These are phyloP conservation scores for Habroteleia sp. DNA, from an alignment of 2,888 invertebrate species.

Conservation along the genomic window DNA sequence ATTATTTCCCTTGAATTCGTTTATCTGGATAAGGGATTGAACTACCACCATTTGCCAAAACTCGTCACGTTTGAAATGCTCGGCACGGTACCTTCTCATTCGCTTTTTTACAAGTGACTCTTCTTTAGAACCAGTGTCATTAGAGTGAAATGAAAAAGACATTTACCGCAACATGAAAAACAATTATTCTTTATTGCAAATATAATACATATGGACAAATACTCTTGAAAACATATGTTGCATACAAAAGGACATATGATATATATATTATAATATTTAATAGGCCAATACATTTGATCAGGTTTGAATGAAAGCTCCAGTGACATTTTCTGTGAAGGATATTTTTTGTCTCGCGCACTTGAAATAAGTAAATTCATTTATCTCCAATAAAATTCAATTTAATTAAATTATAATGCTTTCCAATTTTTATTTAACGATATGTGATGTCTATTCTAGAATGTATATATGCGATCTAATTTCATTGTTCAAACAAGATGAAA, in stretches of 20 bases:
- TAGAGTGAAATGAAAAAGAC: constrained; percentile 50
- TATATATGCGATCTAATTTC: too few relatives aligned
- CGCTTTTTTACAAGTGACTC: constrained; percentile 25
- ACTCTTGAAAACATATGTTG: constrained; percentile 46
- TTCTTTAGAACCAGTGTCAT: constrained; percentile 17
- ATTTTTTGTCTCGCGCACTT: too few relatives aligned
- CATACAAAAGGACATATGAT: constrained; percentile 16
- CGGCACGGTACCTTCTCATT: constrained; percentile 44
- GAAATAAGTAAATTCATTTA: too few relatives aligned
- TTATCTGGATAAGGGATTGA: constrained; percentile 29
- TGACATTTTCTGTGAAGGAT: too few relatives aligned
- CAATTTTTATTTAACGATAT: too few relatives aligned
- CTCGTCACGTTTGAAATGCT: constrained; percentile 42
- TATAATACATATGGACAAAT: constrained; percentile 38
- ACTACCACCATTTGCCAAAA: constrained; percentile 32
- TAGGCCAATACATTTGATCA: neutral
- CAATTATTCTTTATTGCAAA: constrained; percentile 49
- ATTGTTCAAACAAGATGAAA: too few relatives aligned
- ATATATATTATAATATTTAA: too few relatives aligned
- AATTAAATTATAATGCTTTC: too few relatives aligned
- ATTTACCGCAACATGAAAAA: constrained; percentile 49
- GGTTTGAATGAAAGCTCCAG: neutral
- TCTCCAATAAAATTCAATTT: too few relatives aligned
- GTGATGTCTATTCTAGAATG: too few relatives aligned
- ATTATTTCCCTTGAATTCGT: constrained; percentile 38